A percentile compares a stretch with the other conserved stretches of the same genome.
Conservation (phyloP, 2,113 vertebrate genomes). For the Clinocottus analis region DNA sequence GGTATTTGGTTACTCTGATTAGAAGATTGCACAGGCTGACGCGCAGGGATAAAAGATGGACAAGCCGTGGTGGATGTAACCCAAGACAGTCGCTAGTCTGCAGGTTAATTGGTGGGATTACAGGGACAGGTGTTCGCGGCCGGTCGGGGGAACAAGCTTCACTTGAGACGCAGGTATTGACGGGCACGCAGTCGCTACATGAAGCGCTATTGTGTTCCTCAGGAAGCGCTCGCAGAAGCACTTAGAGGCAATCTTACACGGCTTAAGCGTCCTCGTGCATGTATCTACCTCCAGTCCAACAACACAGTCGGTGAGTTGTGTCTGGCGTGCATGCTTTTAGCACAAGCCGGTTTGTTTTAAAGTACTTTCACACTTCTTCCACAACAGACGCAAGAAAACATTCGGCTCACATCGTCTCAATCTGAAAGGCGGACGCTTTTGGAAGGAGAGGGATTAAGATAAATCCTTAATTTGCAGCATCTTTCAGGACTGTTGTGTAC, state of each 20-base stretch:
- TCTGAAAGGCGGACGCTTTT: constrained; percentile 68
- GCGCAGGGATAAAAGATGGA: constrained; percentile 63
- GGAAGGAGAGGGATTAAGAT: constrained; percentile 76
- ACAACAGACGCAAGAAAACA: constrained; percentile 39
- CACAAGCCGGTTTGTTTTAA: constrained; percentile 24
- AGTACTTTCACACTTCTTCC: constrained; percentile 23
- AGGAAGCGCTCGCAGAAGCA: constrained; percentile 9
- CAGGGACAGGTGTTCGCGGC: constrained; percentile 79
- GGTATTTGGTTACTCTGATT: constrained; percentile 78
- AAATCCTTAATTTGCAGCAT: constrained; percentile 73
- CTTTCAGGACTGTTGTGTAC: constrained; percentile 72
- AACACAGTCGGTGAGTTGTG: constrained; percentile 22
- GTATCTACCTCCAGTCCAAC: constrained; percentile 29
- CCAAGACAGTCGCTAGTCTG: constrained; percentile 62
- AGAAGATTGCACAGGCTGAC: constrained; percentile 74
- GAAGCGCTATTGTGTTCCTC: constrained; percentile 54
- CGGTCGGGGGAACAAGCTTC: constrained; percentile 57
- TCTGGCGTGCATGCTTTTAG: constrained; percentile 41
- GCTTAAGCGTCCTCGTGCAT: constrained; percentile 24
- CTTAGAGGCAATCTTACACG: constrained; percentile 41
- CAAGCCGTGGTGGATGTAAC: constrained; percentile 70
- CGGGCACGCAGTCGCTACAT: constrained; percentile 64
- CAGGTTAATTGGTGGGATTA: constrained; percentile 83
- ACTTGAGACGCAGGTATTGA: constrained; percentile 68
- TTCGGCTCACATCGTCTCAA: constrained; percentile 51